These are phyloP conservation scores for Pagetopsis macropterus DNA, from an alignment of 2,797 vertebrate genomes.

Conservation along the genomic window DNA sequence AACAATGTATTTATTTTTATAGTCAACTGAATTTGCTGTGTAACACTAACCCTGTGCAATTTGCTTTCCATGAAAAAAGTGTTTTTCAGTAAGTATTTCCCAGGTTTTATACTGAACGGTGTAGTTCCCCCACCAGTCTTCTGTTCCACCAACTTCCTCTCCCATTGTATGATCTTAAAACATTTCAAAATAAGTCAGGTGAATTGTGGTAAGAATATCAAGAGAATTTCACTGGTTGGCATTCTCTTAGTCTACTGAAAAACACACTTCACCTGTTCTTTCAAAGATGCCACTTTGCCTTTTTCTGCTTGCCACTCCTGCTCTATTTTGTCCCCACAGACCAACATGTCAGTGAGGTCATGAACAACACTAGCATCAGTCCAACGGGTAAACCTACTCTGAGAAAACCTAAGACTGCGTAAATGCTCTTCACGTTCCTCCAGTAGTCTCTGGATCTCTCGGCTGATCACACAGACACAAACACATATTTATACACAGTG, in stretches of 20 bases:
- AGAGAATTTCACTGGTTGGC: background rate
- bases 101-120: background rate
- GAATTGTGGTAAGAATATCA: slow-evolving; percentile 15
- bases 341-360: slow-evolving; percentile 10
- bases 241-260: background rate
- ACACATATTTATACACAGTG: background rate
- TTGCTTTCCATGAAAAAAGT: slow-evolving; percentile 17
- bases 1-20: background rate
- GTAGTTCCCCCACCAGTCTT: background rate
- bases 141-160: slow-evolving; percentile 21
- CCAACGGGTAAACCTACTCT: background rate
- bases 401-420: slow-evolving; percentile 2
- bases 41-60: slow-evolving; percentile 23
- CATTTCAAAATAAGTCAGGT: background rate
- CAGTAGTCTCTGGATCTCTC: slow-evolving; percentile 30
- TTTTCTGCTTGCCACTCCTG: slow-evolving; percentile 15
- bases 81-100: slow-evolving; percentile 3
- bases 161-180: slow-evolving; percentile 34
- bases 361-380: slow-evolving; percentile 11
- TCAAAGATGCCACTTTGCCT: background rate
- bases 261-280: slow-evolving; percentile 26
- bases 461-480: slow-evolving; percentile 15
- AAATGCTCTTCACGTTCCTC: slow-evolving; percentile 20
- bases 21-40: background rate
- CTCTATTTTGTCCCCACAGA: background rate